phyloP scores from a whole-genome alignment of 2,797 vertebrate species.

The Melanotaenia maccullochi region DNA sequence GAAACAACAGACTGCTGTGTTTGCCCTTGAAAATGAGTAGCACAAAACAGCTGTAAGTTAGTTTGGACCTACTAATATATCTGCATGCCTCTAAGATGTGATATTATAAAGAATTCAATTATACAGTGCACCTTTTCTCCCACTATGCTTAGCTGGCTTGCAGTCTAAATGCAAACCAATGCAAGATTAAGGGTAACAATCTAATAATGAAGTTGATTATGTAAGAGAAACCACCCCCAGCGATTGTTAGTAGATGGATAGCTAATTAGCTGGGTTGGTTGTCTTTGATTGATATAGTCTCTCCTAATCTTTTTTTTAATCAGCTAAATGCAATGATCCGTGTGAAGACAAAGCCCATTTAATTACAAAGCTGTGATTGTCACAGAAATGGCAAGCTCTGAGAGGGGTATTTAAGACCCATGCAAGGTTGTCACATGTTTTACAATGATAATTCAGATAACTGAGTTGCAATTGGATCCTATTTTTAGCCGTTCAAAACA shows the following conservation, averaged over 20 bases:
- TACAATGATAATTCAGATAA: constrained; percentile 75
- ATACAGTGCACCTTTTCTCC: constrained; percentile 17
- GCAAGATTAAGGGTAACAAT: constrained; percentile 51
- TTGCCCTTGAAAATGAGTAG: constrained; percentile 53
- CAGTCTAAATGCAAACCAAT: constrained; percentile 36
- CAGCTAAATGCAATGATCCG: constrained; percentile 78
- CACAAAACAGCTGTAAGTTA: constrained; percentile 24
- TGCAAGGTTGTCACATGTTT: constrained; percentile 70
- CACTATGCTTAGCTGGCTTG: constrained; percentile 22
- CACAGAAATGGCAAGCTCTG: constrained; percentile 65
- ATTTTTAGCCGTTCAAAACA: constrained; percentile 60
- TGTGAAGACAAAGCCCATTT: constrained; percentile 74
- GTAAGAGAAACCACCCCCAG: constrained; percentile 69
- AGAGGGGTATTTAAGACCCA: constrained; percentile 70
- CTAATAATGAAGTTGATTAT: constrained; percentile 65
- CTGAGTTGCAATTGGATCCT: constrained; percentile 72
- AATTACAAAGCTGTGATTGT: constrained; percentile 76
- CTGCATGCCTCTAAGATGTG: constrained; percentile 25
- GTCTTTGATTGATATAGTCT: constrained; percentile 82
- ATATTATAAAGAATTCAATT: constrained; percentile 26
- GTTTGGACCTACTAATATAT: constrained; percentile 30
- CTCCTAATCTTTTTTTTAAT: constrained; percentile 78
- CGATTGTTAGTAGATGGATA: constrained; percentile 72
- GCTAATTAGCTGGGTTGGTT: constrained; percentile 82
- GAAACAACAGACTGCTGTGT: constrained; percentile 52